Percentiles rank a stretch among this genome's conserved stretches.
phyloP scores from a whole-genome alignment of 2,888 invertebrate genomes.

The Papilio gigon region DNA sequence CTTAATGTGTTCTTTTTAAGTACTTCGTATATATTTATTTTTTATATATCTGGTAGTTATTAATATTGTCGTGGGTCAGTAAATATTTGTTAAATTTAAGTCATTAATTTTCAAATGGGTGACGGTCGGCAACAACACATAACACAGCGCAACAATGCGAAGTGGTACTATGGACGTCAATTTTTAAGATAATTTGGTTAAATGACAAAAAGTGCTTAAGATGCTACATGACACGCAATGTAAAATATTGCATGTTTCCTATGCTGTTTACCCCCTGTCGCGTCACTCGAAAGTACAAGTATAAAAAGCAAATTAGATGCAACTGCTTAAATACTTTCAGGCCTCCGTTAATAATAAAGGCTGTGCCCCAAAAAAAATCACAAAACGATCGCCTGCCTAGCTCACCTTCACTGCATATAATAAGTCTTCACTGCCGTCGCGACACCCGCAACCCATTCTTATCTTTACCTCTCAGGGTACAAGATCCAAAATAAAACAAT shows the following conservation, averaged over 20 bases:
- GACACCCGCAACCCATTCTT: conserved; percentile 31
- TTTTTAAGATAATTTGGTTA: background rate
- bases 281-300: background rate
- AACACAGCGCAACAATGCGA: background rate
- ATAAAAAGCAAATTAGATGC: conserved; percentile 30
- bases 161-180: background rate
- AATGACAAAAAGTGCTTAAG: background rate
- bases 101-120: background rate
- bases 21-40: conserved; percentile 3
- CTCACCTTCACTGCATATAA: conserved; percentile 53
- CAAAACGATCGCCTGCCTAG: conserved; percentile 52
- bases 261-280: background rate
- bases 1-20: background rate
- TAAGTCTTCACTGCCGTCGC: conserved; percentile 50
- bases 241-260: conserved; percentile 7
- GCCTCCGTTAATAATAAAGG: conserved; percentile 37
- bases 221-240: background rate
- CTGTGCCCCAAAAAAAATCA: conserved; percentile 46
- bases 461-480: conserved; percentile 25
- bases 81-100: background rate
- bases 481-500: conserved; percentile 37
- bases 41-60: background rate
- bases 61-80: background rate
- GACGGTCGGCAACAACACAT: background rate
- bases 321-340: conserved; percentile 37